These are phyloP conservation scores for Aplodontia rufa DNA, from an alignment of 2,113 vertebrate species.

Conservation along the genomic window DNA sequence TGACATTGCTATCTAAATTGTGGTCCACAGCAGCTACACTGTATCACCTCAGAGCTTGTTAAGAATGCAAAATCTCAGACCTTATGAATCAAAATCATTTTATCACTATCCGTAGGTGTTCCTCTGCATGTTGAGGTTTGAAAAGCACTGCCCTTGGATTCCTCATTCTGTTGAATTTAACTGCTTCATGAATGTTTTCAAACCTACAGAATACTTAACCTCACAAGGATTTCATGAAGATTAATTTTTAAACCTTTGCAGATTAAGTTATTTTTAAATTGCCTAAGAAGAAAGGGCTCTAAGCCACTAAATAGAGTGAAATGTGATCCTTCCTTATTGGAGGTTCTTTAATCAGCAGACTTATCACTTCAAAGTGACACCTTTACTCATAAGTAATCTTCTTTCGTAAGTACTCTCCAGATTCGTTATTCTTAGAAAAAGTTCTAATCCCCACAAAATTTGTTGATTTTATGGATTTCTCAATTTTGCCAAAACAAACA, in stretches of 20 bases:
- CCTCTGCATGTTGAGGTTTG: not conserved
- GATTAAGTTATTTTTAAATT: constrained; percentile 60
- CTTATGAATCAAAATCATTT: not conserved
- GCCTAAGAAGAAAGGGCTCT: constrained; percentile 9
- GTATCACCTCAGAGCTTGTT: not conserved
- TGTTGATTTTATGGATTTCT: constrained; percentile 5
- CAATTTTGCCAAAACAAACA: constrained; percentile 45
- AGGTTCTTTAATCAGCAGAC: not conserved
- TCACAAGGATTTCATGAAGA: constrained; percentile 34
- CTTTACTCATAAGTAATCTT: constrained; percentile 28
- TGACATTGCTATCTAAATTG: not conserved
- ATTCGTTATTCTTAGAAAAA: constrained; percentile 37
- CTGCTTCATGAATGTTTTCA: constrained; percentile 30
- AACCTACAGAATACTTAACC: constrained; percentile 38
- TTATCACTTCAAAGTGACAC: constrained; percentile 19
- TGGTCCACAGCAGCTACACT: not conserved
- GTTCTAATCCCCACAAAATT: constrained; percentile 3
- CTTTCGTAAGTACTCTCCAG: constrained; percentile 24
- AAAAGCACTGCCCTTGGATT: not conserved
- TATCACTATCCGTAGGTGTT: not conserved
- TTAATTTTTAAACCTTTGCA: constrained; percentile 50
- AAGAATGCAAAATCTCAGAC: not conserved
- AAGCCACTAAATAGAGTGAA: constrained; percentile 37
- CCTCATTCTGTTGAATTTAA: constrained; percentile 30
- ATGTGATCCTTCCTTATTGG: constrained; percentile 8